Percentiles rank a stretch among this genome's conserved stretches.
Conservation (phyloP, 2,797 vertebrate species). For the Dallia pectoralis region DNA sequence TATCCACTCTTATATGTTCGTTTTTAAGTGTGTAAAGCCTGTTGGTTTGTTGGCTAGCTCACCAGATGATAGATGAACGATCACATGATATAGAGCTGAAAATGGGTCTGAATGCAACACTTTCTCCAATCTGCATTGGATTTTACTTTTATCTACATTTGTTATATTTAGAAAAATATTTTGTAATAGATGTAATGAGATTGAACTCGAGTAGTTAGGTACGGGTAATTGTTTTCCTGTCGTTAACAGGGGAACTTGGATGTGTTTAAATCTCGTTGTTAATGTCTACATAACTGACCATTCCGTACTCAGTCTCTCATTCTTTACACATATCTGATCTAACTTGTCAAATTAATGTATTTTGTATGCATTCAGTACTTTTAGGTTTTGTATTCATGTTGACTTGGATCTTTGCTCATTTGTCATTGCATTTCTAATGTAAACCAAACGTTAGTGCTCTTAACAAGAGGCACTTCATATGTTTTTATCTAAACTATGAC, state of each 20-base stretch:
- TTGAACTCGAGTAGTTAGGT: conserved; percentile 2
- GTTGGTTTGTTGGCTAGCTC: conserved; percentile 20
- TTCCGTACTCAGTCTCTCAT: neutral
- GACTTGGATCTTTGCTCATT: neutral
- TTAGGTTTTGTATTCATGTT: neutral
- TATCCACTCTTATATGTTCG: neutral
- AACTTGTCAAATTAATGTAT: too few species aligned
- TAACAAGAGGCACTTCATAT: neutral
- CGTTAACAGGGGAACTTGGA: neutral
- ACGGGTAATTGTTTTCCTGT: neutral
- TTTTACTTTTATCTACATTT: neutral
- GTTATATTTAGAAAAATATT: neutral
- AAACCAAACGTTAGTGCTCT: neutral
- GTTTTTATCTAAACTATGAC: conserved; percentile 33
- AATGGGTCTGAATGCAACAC: conserved; percentile 24
- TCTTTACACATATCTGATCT: neutral
- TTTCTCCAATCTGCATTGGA: conserved; percentile 8
- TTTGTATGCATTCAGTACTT: neutral
- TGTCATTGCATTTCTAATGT: neutral
- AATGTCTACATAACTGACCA: neutral
- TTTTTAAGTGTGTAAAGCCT: neutral
- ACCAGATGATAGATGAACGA: conserved; percentile 48
- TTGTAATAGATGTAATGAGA: conserved; percentile 13
- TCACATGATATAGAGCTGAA: conserved; percentile 73
- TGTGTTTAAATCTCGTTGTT: too few species aligned